Percentiles rank a stretch among this genome's conserved stretches.
Evolutionary conservation across 2,888 invertebrate species (phyloP).

Genomic region (Heliconius sara): DNA sequence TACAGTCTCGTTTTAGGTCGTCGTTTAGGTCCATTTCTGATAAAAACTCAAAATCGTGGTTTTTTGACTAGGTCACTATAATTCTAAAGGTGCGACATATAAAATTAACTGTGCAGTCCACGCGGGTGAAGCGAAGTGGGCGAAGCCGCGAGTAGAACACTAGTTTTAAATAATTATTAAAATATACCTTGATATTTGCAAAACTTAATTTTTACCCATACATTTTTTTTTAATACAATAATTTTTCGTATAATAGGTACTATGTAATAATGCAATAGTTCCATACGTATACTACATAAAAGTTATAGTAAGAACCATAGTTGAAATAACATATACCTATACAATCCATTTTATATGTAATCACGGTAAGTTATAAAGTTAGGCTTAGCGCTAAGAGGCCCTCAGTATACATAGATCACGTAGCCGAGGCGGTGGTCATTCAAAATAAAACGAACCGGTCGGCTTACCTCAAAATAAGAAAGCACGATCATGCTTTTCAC

Average conservation of each 20-base stretch:
- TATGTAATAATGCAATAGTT: too few relatives aligned
- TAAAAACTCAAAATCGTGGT: too few relatives aligned
- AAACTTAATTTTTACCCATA: too few relatives aligned
- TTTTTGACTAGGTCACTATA: too few relatives aligned
- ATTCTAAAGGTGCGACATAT: too few relatives aligned
- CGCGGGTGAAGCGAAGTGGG: neutral
- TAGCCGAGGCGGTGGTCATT: conserved; percentile 48
- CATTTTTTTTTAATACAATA: too few relatives aligned
- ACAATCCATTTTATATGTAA: conserved; percentile 24
- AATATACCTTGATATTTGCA: too few relatives aligned
- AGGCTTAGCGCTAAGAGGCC: conserved; percentile 25
- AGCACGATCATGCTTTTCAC: conserved; percentile 75
- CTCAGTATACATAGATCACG: conserved; percentile 43
- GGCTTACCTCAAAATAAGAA: conserved; percentile 78
- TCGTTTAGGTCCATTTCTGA: too few relatives aligned
- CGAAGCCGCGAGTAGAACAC: neutral
- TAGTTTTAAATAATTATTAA: neutral
- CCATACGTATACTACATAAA: neutral
- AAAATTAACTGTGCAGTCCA: neutral
- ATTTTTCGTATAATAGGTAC: too few relatives aligned
- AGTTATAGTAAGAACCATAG: conserved; percentile 13
- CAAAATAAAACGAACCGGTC: conserved; percentile 65
- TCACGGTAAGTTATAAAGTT: conserved; percentile 24
- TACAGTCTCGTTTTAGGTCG: too few relatives aligned
- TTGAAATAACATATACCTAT: neutral